Evolutionary conservation across 1,140 invertebrate genomes (phyloP).

Genomic region (Archivesica marissinica): DNA sequence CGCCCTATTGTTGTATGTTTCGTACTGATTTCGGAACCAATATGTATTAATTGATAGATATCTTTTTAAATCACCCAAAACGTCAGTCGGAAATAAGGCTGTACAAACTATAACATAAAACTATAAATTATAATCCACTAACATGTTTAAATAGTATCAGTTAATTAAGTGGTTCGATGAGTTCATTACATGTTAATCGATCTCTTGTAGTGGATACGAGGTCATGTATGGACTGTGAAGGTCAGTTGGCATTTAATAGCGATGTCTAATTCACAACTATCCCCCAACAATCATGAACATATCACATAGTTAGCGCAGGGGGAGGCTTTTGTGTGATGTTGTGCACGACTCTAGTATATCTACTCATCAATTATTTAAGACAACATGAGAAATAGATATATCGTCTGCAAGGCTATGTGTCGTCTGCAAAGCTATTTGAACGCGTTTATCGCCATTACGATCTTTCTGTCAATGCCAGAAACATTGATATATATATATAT

Average conservation of each 20-base stretch:
- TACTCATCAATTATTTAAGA: slow-evolving; percentile 28
- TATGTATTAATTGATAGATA: no score
- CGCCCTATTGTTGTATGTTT: no score
- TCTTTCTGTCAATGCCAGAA: slow-evolving; percentile 29
- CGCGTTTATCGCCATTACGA: slow-evolving; percentile 5
- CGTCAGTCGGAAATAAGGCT: no score
- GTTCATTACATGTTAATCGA: slow-evolving; percentile 18
- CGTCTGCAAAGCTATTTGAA: slow-evolving; percentile 15
- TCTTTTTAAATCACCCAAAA: no score
- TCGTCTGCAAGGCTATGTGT: slow-evolving; percentile 20
- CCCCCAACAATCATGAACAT: no score
- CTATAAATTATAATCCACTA: no score
- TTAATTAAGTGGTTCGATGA: background rate
- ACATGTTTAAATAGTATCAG: no score
- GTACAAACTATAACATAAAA: no score
- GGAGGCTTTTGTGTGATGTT: slow-evolving; percentile 3
- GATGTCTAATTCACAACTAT: background rate
- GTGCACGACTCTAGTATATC: slow-evolving; percentile 1
- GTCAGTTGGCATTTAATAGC: background rate
- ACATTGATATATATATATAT: background rate
- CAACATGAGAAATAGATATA: background rate
- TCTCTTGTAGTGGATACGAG: background rate
- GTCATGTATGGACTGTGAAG: background rate
- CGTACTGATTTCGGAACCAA: no score
- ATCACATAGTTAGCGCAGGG: slow-evolving; percentile 5